Evolutionary conservation across 2,888 invertebrate genomes (phyloP).

Genomic region (Stenodema calcarata): DNA sequence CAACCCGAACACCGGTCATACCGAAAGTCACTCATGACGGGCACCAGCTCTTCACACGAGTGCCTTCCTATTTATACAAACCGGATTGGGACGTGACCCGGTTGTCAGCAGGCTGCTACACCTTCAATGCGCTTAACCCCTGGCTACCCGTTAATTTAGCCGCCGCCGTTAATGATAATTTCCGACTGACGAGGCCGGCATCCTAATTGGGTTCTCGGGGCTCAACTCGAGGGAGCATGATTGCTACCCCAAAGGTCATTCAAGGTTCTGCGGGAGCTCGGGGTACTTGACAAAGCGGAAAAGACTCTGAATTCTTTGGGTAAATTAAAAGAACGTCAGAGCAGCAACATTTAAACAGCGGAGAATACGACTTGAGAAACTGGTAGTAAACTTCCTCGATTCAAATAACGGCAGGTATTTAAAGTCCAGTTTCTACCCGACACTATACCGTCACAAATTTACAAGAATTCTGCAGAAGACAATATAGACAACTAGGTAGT

Average conservation of each 20-base stretch:
- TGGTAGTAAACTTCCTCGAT: no score
- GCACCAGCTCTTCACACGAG: background rate
- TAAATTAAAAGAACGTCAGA: no score
- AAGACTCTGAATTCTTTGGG: background rate
- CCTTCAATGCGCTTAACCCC: background rate
- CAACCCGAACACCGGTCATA: background rate
- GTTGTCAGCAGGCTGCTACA: background rate
- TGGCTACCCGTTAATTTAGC: background rate
- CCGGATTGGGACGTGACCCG: background rate
- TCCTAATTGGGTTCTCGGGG: background rate
- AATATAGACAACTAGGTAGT: no score
- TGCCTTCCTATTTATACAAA: background rate
- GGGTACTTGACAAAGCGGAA: background rate
- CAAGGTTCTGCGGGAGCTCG: background rate
- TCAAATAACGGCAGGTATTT: no score
- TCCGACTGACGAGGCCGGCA: background rate
- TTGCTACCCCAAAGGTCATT: background rate
- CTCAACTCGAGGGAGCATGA: background rate
- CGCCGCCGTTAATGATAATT: background rate
- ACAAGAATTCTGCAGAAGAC: no score
- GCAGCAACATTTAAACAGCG: no score
- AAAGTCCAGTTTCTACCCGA: no score
- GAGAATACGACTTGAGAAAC: no score
- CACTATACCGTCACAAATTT: no score
- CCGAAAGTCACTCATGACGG: background rate